phyloP scores from a whole-genome alignment of 1,140 invertebrate genomes.

The Atopsyche davidsoni region DNA sequence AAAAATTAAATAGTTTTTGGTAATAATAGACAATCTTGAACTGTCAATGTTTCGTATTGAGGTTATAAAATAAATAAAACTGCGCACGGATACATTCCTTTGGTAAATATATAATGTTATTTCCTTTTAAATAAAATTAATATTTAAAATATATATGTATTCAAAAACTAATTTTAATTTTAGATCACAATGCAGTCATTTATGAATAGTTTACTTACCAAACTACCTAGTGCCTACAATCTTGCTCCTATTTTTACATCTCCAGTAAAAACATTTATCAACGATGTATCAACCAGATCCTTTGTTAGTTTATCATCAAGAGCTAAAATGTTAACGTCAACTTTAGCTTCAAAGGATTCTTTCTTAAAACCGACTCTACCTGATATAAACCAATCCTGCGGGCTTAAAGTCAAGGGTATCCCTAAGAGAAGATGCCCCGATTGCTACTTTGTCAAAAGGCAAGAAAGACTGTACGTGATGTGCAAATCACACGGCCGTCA shows the following conservation, averaged over 20 bases:
- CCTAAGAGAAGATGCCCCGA: conserved; percentile 61
- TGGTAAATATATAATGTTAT: neutral
- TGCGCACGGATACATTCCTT: neutral
- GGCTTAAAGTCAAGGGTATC: conserved; percentile 55
- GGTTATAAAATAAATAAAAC: too few relatives aligned
- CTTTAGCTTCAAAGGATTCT: conserved; percentile 1
- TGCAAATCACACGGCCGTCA: conserved; percentile 64
- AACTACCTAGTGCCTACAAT: conserved; percentile 7
- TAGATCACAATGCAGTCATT: conserved; percentile 19
- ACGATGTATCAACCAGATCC: conserved; percentile 5
- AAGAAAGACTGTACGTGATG: conserved; percentile 58
- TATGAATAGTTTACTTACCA: conserved; percentile 2
- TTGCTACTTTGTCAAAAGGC: conserved; percentile 58
- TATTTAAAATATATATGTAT: conserved; percentile 1
- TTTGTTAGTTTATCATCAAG: conserved; percentile 2
- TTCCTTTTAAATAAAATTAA: neutral
- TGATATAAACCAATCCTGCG: conserved; percentile 33
- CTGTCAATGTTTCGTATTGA: too few relatives aligned
- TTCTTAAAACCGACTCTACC: conserved; percentile 15
- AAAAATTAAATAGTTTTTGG: conserved; percentile 1
- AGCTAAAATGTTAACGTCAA: conserved; percentile 3
- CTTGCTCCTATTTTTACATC: too few relatives aligned
- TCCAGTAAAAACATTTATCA: too few relatives aligned
- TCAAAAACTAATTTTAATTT: conserved; percentile 4
- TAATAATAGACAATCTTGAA: too few relatives aligned